A percentile compares a stretch with the other conserved stretches of the same genome.
These are phyloP conservation scores for Lota lota DNA, from an alignment of 2,113 vertebrate species.

Conservation along the genomic window DNA sequence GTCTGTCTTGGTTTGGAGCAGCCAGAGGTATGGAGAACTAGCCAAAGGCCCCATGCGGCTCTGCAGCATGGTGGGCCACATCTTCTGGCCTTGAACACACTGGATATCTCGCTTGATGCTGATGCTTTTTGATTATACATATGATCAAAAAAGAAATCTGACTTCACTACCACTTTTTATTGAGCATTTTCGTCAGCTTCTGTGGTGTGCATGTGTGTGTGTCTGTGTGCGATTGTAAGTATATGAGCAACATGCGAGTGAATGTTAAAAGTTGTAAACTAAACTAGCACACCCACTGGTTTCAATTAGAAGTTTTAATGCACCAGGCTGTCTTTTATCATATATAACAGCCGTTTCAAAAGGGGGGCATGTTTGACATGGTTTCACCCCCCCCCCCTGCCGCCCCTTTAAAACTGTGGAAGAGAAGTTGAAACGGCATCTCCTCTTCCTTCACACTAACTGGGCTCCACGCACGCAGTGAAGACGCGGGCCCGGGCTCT, in stretches of 20 bases:
- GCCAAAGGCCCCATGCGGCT: conserved; percentile 15
- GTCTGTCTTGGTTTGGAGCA: conserved; percentile 1
- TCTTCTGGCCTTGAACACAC: conserved; percentile 40
- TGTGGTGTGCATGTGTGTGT: conserved; percentile 9
- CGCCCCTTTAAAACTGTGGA: conserved; percentile 30
- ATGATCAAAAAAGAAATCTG: conserved; percentile 52
- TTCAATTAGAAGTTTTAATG: conserved; percentile 55
- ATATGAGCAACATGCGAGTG: conserved; percentile 13
- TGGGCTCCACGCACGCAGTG: conserved; percentile 37
- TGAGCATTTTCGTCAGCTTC: conserved; percentile 38
- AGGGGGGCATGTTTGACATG: conserved; percentile 22
- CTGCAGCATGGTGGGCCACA: conserved; percentile 18
- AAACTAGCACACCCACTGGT: conserved; percentile 63
- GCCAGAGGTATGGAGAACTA: conserved; percentile 23
- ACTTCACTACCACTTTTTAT: conserved; percentile 46
- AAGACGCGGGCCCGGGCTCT: conserved; percentile 38
- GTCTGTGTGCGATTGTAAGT: conserved; percentile 6
- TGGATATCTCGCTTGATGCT: conserved; percentile 9
- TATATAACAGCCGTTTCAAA: conserved; percentile 50
- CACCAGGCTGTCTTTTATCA: conserved; percentile 25
- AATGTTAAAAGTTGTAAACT: conserved; percentile 33
- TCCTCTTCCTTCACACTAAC: conserved; percentile 39
- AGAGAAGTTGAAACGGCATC: conserved; percentile 47
- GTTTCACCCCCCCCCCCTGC: conserved; percentile 7
- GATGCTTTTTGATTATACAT: conserved; percentile 29